Conservation (phyloP, 2,888 invertebrate species). For the Tyria jacobaeae region DNA sequence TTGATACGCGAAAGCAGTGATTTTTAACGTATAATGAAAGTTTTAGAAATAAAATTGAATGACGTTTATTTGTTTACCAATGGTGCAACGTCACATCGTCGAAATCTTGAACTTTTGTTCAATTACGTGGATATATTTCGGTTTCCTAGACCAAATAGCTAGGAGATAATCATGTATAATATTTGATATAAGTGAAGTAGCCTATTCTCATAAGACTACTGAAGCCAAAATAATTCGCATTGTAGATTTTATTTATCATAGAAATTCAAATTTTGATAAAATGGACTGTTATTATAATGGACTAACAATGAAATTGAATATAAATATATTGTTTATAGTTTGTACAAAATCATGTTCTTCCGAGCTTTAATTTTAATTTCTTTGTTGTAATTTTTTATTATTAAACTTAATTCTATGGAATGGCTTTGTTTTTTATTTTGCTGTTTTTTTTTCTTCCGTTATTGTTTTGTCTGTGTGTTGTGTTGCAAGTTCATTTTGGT, state of each 20-base stretch:
- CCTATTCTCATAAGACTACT: slow-evolving; percentile 4
- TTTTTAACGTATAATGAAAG: too few species aligned
- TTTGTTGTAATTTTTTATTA: slow-evolving; percentile 85
- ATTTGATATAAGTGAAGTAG: too few species aligned
- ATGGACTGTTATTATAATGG: slow-evolving; percentile 60
- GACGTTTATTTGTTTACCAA: too few species aligned
- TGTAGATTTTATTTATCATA: slow-evolving; percentile 47
- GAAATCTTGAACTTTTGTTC: too few species aligned
- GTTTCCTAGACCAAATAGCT: too few species aligned
- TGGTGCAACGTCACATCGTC: too few species aligned
- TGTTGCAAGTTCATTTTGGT: slow-evolving; percentile 70
- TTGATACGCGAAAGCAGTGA: too few species aligned
- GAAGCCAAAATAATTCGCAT: slow-evolving; percentile 34
- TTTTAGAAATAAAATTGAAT: too few species aligned
- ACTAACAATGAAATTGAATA: slow-evolving; percentile 52
- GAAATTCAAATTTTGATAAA: slow-evolving; percentile 51
- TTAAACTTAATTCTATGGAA: slow-evolving; percentile 82
- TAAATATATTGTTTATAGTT: slow-evolving; percentile 56
- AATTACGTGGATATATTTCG: too few species aligned
- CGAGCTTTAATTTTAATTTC: slow-evolving; percentile 84
- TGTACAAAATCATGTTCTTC: slow-evolving; percentile 84
- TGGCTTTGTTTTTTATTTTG: slow-evolving; percentile 81
- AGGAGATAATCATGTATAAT: too few species aligned
- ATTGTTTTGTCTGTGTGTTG: slow-evolving; percentile 70
- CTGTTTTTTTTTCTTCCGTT: slow-evolving; percentile 67